Percentiles rank a stretch among this genome's conserved stretches.
Evolutionary conservation across 2,888 invertebrate species (phyloP).

Genomic region (Oscheius myriophilus): DNA sequence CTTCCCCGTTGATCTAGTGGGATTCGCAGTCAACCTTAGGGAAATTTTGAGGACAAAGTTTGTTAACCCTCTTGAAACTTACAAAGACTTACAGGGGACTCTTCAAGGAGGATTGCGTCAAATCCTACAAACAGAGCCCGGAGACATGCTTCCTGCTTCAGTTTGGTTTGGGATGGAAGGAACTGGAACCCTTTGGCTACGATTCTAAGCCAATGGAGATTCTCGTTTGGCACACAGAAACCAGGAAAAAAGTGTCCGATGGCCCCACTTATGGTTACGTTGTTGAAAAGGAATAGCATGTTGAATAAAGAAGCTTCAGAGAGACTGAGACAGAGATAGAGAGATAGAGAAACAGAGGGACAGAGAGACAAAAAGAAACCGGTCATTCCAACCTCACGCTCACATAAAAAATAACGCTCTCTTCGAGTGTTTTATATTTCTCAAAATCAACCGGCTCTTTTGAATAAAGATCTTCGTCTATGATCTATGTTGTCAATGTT

Average conservation of each 20-base stretch:
- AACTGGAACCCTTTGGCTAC: conserved; percentile 58
- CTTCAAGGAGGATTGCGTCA: conserved; percentile 48
- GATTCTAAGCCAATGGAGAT: conserved; percentile 49
- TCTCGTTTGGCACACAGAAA: conserved; percentile 51
- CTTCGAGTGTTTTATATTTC: too few species aligned
- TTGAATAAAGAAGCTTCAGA: too few species aligned
- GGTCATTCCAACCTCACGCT: too few species aligned
- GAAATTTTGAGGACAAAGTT: conserved; percentile 21
- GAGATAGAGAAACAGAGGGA: too few species aligned
- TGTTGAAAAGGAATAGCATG: background rate
- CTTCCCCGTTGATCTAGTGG: conserved; percentile 64
- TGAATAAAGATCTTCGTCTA: too few species aligned
- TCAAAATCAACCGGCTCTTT: too few species aligned
- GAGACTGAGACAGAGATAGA: too few species aligned
- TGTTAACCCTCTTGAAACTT: background rate
- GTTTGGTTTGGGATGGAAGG: conserved; percentile 40
- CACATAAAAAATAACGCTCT: too few species aligned
- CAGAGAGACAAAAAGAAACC: too few species aligned
- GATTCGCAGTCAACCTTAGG: conserved; percentile 55
- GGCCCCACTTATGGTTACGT: too few species aligned
- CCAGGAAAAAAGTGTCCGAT: background rate
- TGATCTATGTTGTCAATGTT: background rate
- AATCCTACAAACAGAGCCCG: conserved; percentile 48
- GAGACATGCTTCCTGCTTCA: conserved; percentile 58
- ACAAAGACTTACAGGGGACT: conserved; percentile 15